These are phyloP conservation scores for Tortricodes alternella DNA, from an alignment of 2,888 invertebrate genomes.

Conservation along the genomic window DNA sequence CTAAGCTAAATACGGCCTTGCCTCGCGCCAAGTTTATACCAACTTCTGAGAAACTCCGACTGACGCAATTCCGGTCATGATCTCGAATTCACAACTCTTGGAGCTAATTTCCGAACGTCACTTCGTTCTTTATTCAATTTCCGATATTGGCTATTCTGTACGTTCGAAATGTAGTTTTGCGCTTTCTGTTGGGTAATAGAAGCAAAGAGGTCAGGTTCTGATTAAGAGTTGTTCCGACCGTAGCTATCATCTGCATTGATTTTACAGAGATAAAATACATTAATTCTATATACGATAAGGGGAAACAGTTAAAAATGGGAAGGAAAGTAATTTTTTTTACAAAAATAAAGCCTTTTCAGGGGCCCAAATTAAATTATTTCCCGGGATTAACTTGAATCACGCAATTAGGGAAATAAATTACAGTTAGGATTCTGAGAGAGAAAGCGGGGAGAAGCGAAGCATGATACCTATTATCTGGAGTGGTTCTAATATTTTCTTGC, in stretches of 20 bases:
- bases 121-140: conserved; percentile 82
- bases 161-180: conserved; percentile 44
- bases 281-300: not conserved
- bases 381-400: conserved; percentile 64
- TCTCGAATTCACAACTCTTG: conserved; percentile 75
- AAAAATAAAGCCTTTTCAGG: conserved; percentile 43
- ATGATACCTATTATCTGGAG: conserved; percentile 38
- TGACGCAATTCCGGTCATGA: conserved; percentile 80
- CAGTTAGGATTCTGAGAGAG: conserved; percentile 49
- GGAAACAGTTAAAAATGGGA: not conserved
- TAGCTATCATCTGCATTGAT: not conserved
- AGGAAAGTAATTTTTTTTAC: not conserved
- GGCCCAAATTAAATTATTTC: conserved; percentile 58
- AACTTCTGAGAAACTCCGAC: conserved; percentile 72
- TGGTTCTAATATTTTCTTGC: conserved; percentile 14
- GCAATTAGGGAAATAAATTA: conserved; percentile 70
- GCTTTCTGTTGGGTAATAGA: conserved; percentile 13
- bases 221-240: not conserved
- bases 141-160: conserved; percentile 66
- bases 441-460: conserved; percentile 39
- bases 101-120: conserved; percentile 81
- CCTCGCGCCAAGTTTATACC: conserved; percentile 64
- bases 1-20: conserved; percentile 60
- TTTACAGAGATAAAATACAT: not conserved
- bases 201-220: not conserved